Percentiles rank a stretch among this genome's conserved stretches.
phyloP scores from a whole-genome alignment of 1,140 invertebrate genomes.

The Oreohelix idahoensis region DNA sequence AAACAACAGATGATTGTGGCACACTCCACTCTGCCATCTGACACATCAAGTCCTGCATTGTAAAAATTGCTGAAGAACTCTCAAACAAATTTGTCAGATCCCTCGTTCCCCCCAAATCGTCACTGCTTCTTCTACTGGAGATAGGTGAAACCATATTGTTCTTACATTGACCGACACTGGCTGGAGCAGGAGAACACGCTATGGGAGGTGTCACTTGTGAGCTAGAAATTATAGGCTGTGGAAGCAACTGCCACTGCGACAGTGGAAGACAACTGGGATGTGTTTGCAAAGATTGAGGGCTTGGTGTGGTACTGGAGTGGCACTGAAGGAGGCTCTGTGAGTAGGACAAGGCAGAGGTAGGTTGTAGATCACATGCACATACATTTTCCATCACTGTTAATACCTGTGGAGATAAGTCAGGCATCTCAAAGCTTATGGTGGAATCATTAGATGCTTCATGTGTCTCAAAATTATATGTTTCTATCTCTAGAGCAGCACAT shows the following conservation, averaged over 20 bases:
- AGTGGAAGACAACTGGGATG: neutral
- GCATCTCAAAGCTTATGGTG: too few relatives aligned
- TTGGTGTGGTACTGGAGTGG: neutral
- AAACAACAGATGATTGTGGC: constrained; percentile 19
- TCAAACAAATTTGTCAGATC: neutral
- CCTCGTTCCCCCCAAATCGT: neutral
- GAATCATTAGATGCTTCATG: too few relatives aligned
- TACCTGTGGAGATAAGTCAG: too few relatives aligned
- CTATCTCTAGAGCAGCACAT: too few relatives aligned
- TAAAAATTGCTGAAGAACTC: too few relatives aligned
- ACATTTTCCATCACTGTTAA: too few relatives aligned
- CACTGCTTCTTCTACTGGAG: neutral
- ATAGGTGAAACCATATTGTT: neutral
- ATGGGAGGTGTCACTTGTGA: constrained; percentile 47
- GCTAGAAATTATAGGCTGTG: constrained; percentile 61
- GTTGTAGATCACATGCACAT: too few relatives aligned
- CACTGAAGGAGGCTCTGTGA: neutral
- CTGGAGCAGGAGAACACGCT: neutral
- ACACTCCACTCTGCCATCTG: neutral
- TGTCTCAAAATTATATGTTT: too few relatives aligned
- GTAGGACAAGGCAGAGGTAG: too few relatives aligned
- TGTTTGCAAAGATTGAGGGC: neutral
- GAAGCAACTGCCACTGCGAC: constrained; percentile 48
- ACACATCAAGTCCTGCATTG: too few relatives aligned
- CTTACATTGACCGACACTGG: neutral